Base-by-base conservation (phyloP, 2,113 vertebrate genomes). In the Plestiodon gilberti region DNA sequence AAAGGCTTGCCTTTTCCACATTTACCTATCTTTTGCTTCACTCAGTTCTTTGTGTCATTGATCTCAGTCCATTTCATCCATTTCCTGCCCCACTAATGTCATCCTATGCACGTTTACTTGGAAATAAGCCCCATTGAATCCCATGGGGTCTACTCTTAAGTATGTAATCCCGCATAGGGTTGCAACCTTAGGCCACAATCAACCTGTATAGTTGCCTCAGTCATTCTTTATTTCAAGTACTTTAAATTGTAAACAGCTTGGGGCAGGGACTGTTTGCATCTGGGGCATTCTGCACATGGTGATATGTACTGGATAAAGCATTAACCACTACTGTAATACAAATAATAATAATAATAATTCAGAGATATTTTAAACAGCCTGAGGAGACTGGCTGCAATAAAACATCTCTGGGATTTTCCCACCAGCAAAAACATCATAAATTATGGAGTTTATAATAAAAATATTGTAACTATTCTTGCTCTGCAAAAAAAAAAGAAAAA, bases 391-490 rank as follows among this genome's bases (percentile, higher is more conserved):
- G 61, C 70, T 92, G 94, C 93, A 92, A 92, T 90, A 92, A 94
- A 96, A 92, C 65, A 10, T 90, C 17, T 18, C 0, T 0, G 71
- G 62, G 81, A 85, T 91, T 87, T 80, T 88, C 86, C 91, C 90
- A 87, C 91, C 91, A 95, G 93, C 40, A 89, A 82, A 91, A 95
- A 92, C 89, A 90, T 87, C 73, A 86, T 4, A 81, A 91, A 92
- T 92, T 93, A 92, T 91, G 92, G 92, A 94, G 95, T 94, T 89
- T 93, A 89, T 79, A 94, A 93, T 87, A 83, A 88, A 90, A 92
- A 90, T 89, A 86, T 86, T 75, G 77, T 82, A 88, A 86, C 85
- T 85, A n/a, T 84, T 90, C 71, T 35, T 80, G 83, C 81, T 89
- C 74, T 89, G 81, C 82, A 94, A 91, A 92, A 89, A 92, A 20